These are phyloP conservation scores for Drosophila auraria DNA, from an alignment of 1,140 invertebrate genomes.

Conservation along the genomic window DNA sequence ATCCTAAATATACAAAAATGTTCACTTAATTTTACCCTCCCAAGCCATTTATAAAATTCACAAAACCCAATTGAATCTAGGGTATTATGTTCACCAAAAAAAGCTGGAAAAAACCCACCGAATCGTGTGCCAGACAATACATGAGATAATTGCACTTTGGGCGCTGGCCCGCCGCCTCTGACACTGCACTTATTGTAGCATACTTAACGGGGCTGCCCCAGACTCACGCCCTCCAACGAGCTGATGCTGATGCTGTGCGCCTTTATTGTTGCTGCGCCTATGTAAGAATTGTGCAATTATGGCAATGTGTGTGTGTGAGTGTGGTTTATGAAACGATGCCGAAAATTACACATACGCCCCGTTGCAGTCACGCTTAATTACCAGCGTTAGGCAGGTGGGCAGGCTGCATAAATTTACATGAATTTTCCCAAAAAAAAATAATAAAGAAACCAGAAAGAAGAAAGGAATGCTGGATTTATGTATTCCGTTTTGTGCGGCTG, in stretches of 20 bases:
- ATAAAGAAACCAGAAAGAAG: conserved; percentile 11
- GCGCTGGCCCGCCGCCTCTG: conserved; percentile 68
- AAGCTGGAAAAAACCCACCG: conserved; percentile 22
- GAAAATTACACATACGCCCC: conserved; percentile 83
- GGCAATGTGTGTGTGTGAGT: conserved; percentile 26
- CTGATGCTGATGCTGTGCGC: conserved; percentile 40
- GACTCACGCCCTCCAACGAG: conserved; percentile 17
- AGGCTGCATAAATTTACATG: conserved; percentile 75
- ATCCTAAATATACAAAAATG: too few species aligned
- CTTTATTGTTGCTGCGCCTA: conserved; percentile 75
- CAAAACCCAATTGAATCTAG: conserved; percentile 15
- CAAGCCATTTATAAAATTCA: not conserved
- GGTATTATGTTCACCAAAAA: conserved; percentile 31
- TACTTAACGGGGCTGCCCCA: conserved; percentile 70
- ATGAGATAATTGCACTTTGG: conserved; percentile 83
- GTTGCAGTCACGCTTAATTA: conserved; percentile 79
- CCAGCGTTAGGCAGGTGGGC: conserved; percentile 41
- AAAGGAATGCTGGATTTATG: conserved; percentile 61
- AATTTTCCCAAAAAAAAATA: conserved; percentile 56
- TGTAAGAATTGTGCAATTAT: conserved; percentile 78
- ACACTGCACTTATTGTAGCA: conserved; percentile 82
- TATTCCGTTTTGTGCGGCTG: conserved; percentile 50
- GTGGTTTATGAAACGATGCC: conserved; percentile 79
- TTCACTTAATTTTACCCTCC: too few species aligned
- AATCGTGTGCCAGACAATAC: conserved; percentile 75